phyloP scores from a whole-genome alignment of 2,797 vertebrate species.

The Rhinogobio ventralis region DNA sequence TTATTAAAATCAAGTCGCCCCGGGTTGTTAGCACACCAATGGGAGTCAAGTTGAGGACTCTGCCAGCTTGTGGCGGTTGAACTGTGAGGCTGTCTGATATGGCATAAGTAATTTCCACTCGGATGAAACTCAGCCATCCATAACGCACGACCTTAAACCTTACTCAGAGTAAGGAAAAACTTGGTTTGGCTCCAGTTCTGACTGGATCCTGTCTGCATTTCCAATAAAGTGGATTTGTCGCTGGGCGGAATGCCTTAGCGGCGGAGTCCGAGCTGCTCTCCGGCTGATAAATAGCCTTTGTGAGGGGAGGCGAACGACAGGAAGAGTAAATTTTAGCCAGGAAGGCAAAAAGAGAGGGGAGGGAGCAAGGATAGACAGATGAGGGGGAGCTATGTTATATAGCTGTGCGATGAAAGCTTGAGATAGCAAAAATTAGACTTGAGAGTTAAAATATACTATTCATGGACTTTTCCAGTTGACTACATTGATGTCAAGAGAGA shows the following conservation, averaged over 20 bases:
- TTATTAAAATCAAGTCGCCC: neutral
- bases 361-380: constrained; percentile 33
- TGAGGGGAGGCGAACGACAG: constrained; percentile 60
- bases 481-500: neutral
- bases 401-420: constrained; percentile 24
- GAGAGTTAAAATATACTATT: constrained; percentile 36
- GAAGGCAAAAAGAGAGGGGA: constrained; percentile 48
- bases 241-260: constrained; percentile 56
- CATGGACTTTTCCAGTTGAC: constrained; percentile 1
- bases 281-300: constrained; percentile 64
- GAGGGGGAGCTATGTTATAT: constrained; percentile 43
- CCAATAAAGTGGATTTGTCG: constrained; percentile 63
- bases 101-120: constrained; percentile 65
- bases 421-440: constrained; percentile 43
- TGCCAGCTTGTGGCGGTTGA: constrained; percentile 31
- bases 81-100: constrained; percentile 52
- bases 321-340: constrained; percentile 62
- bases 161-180: neutral
- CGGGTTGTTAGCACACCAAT: neutral
- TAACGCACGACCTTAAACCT: constrained; percentile 59
- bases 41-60: constrained; percentile 23
- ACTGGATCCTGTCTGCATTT: constrained; percentile 61
- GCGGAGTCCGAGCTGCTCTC: constrained; percentile 45
- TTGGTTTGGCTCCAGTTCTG: constrained; percentile 49
- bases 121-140: constrained; percentile 61